Evolutionary conservation across 2,113 vertebrate genomes (phyloP).

Genomic region (Muscicapa adusta): DNA sequence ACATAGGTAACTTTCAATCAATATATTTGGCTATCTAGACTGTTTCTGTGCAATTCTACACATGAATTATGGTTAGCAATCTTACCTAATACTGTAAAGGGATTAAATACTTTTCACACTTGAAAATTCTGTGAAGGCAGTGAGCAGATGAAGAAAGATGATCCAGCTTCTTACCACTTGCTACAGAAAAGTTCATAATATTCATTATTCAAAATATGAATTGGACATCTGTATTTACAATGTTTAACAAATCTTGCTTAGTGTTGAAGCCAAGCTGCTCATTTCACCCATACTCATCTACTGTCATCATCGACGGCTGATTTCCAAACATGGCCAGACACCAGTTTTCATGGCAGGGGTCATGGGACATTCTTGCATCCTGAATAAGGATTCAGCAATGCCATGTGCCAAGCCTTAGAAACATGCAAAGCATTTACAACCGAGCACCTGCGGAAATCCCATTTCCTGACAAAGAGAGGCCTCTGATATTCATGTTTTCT

Average conservation of each 20-base stretch:
- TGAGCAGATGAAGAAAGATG: neutral
- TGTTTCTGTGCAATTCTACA: neutral
- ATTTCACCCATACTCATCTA: slow-evolving; percentile 30
- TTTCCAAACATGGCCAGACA: slow-evolving; percentile 54
- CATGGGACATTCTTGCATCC: slow-evolving; percentile 52
- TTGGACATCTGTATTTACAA: neutral
- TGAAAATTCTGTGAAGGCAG: neutral
- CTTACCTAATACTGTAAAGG: neutral
- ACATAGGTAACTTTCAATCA: neutral
- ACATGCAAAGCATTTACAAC: slow-evolving; percentile 34
- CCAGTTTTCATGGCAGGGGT: slow-evolving; percentile 12
- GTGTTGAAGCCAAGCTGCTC: slow-evolving; percentile 20
- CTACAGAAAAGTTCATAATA: neutral
- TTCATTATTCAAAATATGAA: slow-evolving; percentile 2
- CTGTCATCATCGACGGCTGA: slow-evolving; percentile 20
- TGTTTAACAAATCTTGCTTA: neutral
- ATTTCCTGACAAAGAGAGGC: slow-evolving; percentile 45
- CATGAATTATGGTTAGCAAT: neutral
- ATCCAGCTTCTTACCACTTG: neutral
- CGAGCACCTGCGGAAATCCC: slow-evolving; percentile 48
- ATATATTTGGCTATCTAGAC: neutral
- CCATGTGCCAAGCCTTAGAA: slow-evolving; percentile 22
- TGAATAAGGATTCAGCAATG: slow-evolving; percentile 48
- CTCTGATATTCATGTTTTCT: slow-evolving; percentile 22
- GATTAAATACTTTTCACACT: neutral